A percentile compares a stretch with the other conserved stretches of the same genome.
These are phyloP conservation scores for Agrotis puta DNA, from an alignment of 2,888 invertebrate genomes.

Conservation along the genomic window DNA sequence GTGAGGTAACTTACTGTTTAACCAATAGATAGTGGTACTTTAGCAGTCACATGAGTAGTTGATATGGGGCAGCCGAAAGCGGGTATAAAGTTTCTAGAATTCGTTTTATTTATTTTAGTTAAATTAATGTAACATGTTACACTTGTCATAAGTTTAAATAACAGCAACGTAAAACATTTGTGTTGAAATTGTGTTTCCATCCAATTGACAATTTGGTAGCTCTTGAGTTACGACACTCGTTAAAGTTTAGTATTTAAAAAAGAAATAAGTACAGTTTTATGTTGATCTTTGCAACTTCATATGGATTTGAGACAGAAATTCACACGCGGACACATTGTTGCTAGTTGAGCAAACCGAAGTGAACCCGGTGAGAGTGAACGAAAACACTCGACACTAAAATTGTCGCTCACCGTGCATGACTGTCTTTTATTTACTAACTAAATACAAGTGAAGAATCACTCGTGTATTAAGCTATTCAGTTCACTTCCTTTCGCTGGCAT, in stretches of 20 bases:
- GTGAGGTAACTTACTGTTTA: too few species aligned
- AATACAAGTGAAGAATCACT: slow-evolving; percentile 25
- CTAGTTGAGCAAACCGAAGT: neutral
- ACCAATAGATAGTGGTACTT: too few species aligned
- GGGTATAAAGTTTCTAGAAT: too few species aligned
- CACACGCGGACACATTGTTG: neutral
- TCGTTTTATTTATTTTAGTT: too few species aligned
- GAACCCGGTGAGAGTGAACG: neutral
- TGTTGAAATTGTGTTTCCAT: too few species aligned
- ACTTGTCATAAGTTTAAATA: too few species aligned
- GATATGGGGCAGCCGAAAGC: too few species aligned
- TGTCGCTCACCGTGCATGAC: neutral
- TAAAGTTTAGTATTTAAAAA: too few species aligned
- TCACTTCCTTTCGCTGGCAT: slow-evolving; percentile 22
- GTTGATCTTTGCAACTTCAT: neutral
- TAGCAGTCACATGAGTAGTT: too few species aligned
- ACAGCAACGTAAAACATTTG: neutral
- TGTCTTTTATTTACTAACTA: slow-evolving; percentile 11
- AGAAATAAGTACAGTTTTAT: neutral
- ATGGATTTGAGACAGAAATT: neutral
- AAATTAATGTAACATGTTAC: too few species aligned
- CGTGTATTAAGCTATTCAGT: slow-evolving; percentile 32
- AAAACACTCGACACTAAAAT: neutral
- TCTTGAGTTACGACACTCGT: too few species aligned
- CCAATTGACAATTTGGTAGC: neutral